Evolutionary conservation across 1,140 invertebrate species (phyloP).

Genomic region (Leucophenga varia): DNA sequence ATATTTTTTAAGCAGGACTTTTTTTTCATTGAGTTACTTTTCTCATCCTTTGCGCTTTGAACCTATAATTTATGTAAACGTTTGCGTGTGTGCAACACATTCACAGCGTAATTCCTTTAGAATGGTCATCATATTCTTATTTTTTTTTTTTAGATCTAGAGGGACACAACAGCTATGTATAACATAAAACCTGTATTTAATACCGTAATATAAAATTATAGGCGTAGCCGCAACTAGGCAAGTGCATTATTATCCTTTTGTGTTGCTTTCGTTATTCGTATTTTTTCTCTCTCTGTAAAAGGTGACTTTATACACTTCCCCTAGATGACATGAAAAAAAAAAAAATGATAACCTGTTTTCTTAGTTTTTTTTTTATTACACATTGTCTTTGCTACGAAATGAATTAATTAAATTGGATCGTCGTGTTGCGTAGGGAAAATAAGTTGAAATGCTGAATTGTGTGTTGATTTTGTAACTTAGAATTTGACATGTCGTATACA

Average conservation of each 20-base stretch:
- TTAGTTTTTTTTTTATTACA: neutral
- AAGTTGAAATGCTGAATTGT: conserved; percentile 8
- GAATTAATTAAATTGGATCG: conserved; percentile 39
- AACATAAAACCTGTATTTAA: conserved; percentile 35
- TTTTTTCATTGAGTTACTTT: too few species aligned
- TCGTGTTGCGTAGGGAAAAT: conserved; percentile 15
- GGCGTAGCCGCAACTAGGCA: conserved; percentile 22
- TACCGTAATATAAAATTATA: conserved; percentile 33
- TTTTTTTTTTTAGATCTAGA: too few species aligned
- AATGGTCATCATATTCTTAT: too few species aligned
- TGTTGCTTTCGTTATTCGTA: conserved; percentile 5
- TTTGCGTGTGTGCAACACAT: conserved; percentile 35
- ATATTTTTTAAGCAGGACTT: conserved; percentile 5
- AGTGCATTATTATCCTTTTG: conserved; percentile 29
- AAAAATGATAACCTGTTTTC: conserved; percentile 19
- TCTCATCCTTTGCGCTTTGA: conserved; percentile 6
- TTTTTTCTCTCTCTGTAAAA: conserved; percentile 9
- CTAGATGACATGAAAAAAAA: conserved; percentile 21
- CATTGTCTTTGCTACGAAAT: conserved; percentile 15
- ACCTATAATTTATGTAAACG: conserved; percentile 39
- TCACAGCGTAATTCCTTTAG: neutral
- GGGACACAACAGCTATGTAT: too few species aligned
- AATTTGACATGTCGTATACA: neutral
- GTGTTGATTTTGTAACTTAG: neutral
- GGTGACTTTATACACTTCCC: neutral